phyloP scores from a whole-genome alignment of 2,888 invertebrate species.

The Hirtodrosophila histrioides region DNA sequence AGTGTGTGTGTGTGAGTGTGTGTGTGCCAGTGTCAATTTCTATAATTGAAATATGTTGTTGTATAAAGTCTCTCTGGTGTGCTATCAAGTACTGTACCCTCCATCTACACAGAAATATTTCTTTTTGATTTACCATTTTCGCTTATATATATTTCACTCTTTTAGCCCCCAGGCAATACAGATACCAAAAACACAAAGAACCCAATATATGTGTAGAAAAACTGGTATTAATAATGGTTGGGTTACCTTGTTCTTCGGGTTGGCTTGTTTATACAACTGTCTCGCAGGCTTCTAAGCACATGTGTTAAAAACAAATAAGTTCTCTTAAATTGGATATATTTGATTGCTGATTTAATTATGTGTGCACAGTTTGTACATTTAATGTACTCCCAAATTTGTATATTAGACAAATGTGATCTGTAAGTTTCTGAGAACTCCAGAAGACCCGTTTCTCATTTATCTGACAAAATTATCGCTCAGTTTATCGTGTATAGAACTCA shows the following conservation, averaged over 20 bases:
- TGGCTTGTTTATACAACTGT: conserved; percentile 39
- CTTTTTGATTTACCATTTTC: conserved; percentile 25
- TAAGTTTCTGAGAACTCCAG: no score
- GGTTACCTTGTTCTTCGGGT: conserved; percentile 23
- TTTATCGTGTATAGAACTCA: no score
- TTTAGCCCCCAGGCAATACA: conserved; percentile 6
- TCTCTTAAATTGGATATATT: not conserved
- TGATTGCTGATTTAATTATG: not conserved
- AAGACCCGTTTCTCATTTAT: no score
- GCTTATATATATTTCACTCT: not conserved
- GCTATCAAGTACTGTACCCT: conserved; percentile 12
- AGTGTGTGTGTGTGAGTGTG: conserved; percentile 1
- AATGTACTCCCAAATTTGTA: no score
- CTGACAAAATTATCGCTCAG: no score
- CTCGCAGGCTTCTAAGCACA: conserved; percentile 13
- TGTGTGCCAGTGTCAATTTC: conserved; percentile 40
- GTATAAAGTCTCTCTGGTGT: conserved; percentile 4
- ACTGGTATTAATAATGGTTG: conserved; percentile 38
- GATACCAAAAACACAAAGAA: not conserved
- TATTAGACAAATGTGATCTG: no score
- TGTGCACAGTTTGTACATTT: no score
- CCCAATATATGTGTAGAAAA: conserved; percentile 11
- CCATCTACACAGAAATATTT: conserved; percentile 8
- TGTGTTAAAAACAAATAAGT: no score
- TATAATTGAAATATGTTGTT: conserved; percentile 47